Evolutionary conservation across 2,113 vertebrate species (phyloP).

Genomic region (human): GRCh38 chr4:176900501-176901000

Average conservation of each 20-base stretch:
- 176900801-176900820: neutral
- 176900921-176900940: neutral
- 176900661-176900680: neutral
- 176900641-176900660: neutral
- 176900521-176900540: neutral
- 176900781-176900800: neutral
- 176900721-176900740: neutral
- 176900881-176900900: neutral
- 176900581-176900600: neutral
- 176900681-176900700: neutral
- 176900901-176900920: neutral
- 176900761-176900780: neutral
- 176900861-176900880: neutral
- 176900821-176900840: neutral
- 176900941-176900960: neutral
- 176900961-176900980: neutral
- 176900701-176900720: neutral
- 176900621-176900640: neutral
- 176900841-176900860: neutral
- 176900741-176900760: neutral
- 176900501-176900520: neutral
- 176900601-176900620: neutral
- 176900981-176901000: neutral
- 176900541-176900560: neutral
- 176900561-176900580: neutral